Percentiles rank a stretch among this genome's conserved stretches.
Conservation (phyloP, 1,140 invertebrate species). For the Drosophila pseudoobscura region DNA sequence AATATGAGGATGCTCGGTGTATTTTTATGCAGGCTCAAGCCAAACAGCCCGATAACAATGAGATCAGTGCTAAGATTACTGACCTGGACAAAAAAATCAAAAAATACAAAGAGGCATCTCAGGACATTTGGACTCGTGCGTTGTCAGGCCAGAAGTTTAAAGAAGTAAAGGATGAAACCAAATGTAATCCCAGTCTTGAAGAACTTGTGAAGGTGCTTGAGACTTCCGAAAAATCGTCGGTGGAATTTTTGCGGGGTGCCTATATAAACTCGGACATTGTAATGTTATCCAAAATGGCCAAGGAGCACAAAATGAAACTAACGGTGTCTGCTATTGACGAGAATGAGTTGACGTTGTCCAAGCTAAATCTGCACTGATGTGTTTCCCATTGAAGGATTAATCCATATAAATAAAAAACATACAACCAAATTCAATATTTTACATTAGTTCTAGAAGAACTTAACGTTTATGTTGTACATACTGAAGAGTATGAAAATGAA, state of each 20-base stretch:
- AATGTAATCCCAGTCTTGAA: conserved; percentile 18
- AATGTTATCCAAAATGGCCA: conserved; percentile 23
- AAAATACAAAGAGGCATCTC: conserved; percentile 47
- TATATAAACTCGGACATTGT: conserved; percentile 38
- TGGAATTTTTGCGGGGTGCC: conserved; percentile 32
- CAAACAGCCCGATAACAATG: conserved; percentile 51
- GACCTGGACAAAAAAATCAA: conserved; percentile 31
- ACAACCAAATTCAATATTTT: too few species aligned
- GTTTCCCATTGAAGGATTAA: too few species aligned
- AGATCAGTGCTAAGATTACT: conserved; percentile 53
- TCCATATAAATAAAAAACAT: too few species aligned
- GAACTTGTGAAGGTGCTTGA: conserved; percentile 34
- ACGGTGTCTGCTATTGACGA: too few species aligned
- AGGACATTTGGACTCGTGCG: conserved; percentile 58
- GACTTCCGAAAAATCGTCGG: background rate
- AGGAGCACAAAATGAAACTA: background rate
- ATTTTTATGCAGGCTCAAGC: conserved; percentile 41
- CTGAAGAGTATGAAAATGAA: conserved; percentile 15
- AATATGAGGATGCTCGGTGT: conserved; percentile 47
- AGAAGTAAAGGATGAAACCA: conserved; percentile 6
- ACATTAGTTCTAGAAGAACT: too few species aligned
- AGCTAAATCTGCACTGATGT: too few species aligned
- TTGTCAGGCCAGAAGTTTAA: background rate
- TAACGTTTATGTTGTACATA: background rate
- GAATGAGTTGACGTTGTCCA: too few species aligned